Percentiles rank a stretch among this genome's conserved stretches.
phyloP scores from a whole-genome alignment of 2,797 vertebrate genomes.

The Heteromormyrus szaboi region DNA sequence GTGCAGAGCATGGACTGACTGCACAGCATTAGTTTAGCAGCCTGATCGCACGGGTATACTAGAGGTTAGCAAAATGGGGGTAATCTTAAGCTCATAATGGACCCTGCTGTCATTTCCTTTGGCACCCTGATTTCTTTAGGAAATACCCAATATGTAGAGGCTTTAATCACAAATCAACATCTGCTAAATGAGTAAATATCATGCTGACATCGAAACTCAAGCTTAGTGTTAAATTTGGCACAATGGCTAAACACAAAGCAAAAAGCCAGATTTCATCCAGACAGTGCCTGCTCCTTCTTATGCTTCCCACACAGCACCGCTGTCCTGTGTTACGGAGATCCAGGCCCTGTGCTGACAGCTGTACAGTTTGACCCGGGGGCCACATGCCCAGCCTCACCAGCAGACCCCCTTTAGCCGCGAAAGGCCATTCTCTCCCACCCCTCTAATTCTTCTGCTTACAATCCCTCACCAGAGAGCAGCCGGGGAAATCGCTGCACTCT shows the following conservation, averaged over 20 bases:
- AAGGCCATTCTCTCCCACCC: constrained; percentile 50
- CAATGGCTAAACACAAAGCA: background rate
- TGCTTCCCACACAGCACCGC: background rate
- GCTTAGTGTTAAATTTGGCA: background rate
- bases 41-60: background rate
- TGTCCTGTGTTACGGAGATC: background rate
- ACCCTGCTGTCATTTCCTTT: background rate
- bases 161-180: background rate
- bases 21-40: background rate
- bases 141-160: background rate
- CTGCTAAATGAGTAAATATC: background rate
- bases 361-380: constrained; percentile 34
- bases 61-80: background rate
- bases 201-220: background rate
- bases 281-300: no score
- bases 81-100: background rate
- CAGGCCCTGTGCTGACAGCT: background rate
- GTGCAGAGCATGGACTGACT: background rate
- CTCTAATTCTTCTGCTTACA: constrained; percentile 41
- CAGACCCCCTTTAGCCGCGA: constrained; percentile 54
- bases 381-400: constrained; percentile 52
- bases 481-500: constrained; percentile 26
- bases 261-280: background rate
- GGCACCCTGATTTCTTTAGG: background rate
- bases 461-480: constrained; percentile 34